Conservation (phyloP, 2,113 vertebrate species). For the Nannobrachium achirus region DNA sequence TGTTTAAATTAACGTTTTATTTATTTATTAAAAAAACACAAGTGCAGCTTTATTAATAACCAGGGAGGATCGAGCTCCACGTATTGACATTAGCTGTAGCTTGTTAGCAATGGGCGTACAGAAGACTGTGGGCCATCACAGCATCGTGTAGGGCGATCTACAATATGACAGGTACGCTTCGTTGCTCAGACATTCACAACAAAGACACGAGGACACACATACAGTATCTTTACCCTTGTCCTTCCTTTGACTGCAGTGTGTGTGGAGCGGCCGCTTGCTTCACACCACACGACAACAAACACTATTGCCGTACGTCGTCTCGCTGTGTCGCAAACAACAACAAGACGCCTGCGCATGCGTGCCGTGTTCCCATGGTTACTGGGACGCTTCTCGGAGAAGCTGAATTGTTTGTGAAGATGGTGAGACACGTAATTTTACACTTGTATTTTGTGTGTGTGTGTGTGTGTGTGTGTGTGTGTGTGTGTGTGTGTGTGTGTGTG, state of each 20-base stretch:
- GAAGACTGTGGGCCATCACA: not conserved
- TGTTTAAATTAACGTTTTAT: too few relatives aligned
- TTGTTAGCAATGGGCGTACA: not conserved
- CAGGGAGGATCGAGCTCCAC: too few relatives aligned
- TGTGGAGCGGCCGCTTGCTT: too few relatives aligned
- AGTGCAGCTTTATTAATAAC: too few relatives aligned
- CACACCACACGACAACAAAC: not conserved
- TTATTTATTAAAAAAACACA: too few relatives aligned
- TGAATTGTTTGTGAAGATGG: slow-evolving; percentile 37
- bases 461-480: not conserved
- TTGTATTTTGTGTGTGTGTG: not conserved
- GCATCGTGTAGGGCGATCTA: not conserved
- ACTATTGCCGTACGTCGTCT: slow-evolving; percentile 31
- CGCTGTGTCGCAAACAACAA: slow-evolving; percentile 54
- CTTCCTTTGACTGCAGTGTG: not conserved
- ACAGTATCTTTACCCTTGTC: slow-evolving; percentile 5
- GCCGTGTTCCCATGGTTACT: slow-evolving; percentile 42
- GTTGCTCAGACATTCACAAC: not conserved
- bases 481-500: too few relatives aligned
- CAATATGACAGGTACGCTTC: not conserved
- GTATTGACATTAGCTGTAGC: slow-evolving; percentile 1
- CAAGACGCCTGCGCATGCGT: slow-evolving; percentile 45
- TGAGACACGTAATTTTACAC: slow-evolving; percentile 24
- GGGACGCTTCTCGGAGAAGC: slow-evolving; percentile 4
- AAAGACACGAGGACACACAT: not conserved